Base-by-base conservation (phyloP, 64 coral and sea anemone species). In the Pachyseris speciosa region DNA sequence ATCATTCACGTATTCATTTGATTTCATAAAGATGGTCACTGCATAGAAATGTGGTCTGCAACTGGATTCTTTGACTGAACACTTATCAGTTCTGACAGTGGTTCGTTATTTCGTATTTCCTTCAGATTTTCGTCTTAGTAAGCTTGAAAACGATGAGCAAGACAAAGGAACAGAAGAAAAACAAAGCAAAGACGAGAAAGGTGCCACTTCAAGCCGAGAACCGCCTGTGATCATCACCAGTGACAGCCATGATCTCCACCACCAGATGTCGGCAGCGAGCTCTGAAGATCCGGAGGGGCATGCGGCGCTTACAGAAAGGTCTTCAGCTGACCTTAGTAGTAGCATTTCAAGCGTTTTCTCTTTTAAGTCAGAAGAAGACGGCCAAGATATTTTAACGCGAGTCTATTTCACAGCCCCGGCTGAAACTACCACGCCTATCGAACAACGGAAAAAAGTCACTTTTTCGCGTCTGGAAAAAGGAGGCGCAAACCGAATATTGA, bases 331-430 rank as follows among this genome's bases (percentile, higher is more conserved):
- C 11, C 24, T 39, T 9, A 57, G 53, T 17, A 59, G 75, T 37
- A 81, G 77, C 52, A 39, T 81, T 39, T 81, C 77, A 1, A 81
- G 52, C n/a, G n/a, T 39, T 81, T 32, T 36, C 15, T 76, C 73
- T 10, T 28, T 76, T 30, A 81, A 12, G 34, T 59, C 51, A 13
- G 51, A 81, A 2, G 77, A 81, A 26, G 55, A 63, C 20, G n/a
- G 9, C 9, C n/a, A n/a, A n/a, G 30, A 76, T 36, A 58, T 61
- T 81, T 26, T 63, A 19, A 58, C 77, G 9, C 60, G 1, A 16
- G 32, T 61, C 5, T 37, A 81, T 38, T 24, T 39, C 5, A 38
- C 33, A 26, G 32, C 20, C 37, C 0, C 51, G 37, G 52, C 32
- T 40, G 77, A 81, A 12, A 38, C 38, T 61, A 24, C 10, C 39